Evolutionary conservation across 2,888 invertebrate genomes (phyloP).

Genomic region (Synergus laeviventris): DNA sequence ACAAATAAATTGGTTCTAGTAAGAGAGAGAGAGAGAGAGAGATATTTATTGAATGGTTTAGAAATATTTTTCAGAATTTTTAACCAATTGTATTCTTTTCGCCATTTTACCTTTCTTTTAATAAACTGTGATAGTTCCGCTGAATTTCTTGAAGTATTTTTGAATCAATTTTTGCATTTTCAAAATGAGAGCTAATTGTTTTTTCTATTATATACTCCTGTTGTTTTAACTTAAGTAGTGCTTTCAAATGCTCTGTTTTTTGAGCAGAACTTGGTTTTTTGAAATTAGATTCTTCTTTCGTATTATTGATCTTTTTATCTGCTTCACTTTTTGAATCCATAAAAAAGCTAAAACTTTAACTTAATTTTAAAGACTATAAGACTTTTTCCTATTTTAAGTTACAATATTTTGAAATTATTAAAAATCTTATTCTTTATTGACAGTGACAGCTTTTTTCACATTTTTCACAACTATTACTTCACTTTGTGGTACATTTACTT

Average conservation of each 20-base stretch:
- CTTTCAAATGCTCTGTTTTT: conserved; percentile 57
- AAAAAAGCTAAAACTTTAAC: neutral
- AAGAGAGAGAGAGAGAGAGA: neutral
- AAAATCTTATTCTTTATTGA: neutral
- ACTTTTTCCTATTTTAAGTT: neutral
- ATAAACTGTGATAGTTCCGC: conserved; percentile 53
- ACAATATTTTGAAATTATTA: conserved; percentile 11
- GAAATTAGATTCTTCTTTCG: conserved; percentile 43
- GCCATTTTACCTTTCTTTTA: conserved; percentile 61
- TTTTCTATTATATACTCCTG: conserved; percentile 68
- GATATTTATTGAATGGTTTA: neutral
- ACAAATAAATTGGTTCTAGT: conserved; percentile 37
- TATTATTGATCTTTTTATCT: neutral
- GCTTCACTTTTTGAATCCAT: conserved; percentile 12
- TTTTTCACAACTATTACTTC: neutral
- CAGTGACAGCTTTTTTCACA: neutral
- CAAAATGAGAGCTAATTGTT: conserved; percentile 59
- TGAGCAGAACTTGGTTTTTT: conserved; percentile 45
- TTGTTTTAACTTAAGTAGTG: conserved; percentile 65
- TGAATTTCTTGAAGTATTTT: conserved; percentile 59
- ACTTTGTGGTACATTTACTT: neutral
- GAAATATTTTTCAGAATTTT: neutral
- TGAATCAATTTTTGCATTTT: conserved; percentile 63
- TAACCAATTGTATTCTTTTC: neutral
- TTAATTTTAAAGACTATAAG: neutral